Conservation (phyloP, 2,888 invertebrate species). For the Oeneis ivallda region DNA sequence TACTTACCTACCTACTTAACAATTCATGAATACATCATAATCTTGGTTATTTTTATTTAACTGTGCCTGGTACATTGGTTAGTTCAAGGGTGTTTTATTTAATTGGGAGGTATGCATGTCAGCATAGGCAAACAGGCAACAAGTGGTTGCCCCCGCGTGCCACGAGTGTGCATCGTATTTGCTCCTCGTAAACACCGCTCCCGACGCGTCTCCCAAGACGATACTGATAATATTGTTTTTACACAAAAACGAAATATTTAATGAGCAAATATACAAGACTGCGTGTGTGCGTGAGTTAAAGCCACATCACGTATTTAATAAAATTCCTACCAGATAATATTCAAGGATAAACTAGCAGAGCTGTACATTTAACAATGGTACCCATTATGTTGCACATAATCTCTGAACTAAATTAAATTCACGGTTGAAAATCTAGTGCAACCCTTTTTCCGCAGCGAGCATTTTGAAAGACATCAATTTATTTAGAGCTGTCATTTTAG, state of each 20-base stretch:
- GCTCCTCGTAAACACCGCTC: constrained; percentile 66
- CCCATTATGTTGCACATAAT: too few species aligned
- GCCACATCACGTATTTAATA: neutral
- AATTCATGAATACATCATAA: neutral
- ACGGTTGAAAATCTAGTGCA: too few species aligned
- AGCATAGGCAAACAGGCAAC: constrained; percentile 64
- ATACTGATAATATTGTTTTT: constrained; percentile 58
- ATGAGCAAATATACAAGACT: constrained; percentile 50
- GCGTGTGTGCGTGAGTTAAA: neutral
- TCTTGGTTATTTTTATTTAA: too few species aligned
- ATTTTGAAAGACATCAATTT: too few species aligned
- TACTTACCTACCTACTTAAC: neutral
- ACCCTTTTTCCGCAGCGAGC: too few species aligned
- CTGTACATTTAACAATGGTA: too few species aligned
- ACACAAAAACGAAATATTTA: constrained; percentile 41
- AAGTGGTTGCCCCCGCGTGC: constrained; percentile 56
- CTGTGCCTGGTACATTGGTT: neutral
- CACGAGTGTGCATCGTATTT: constrained; percentile 72
- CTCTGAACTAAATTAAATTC: too few species aligned
- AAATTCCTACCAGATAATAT: neutral
- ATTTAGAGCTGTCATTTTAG: too few species aligned
- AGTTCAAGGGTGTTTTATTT: constrained; percentile 48
- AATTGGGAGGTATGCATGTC: constrained; percentile 71
- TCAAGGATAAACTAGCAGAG: constrained; percentile 12
- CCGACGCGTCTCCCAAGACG: constrained; percentile 59